Conservation (phyloP, 2,113 vertebrate species). For the Takifugu bimaculatus region DNA sequence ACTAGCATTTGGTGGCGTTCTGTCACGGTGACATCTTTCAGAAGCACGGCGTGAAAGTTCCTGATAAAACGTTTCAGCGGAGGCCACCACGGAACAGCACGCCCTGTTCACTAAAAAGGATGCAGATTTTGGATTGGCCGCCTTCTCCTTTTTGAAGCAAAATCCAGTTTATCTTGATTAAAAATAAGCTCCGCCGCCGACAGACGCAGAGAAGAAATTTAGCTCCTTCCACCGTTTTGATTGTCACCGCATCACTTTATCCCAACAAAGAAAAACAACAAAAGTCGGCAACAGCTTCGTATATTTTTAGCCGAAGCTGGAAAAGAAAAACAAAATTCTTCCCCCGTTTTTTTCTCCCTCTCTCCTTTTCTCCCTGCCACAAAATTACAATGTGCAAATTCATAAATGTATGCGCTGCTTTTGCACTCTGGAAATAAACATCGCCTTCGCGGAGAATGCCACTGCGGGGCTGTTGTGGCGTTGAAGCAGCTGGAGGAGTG, state of each 20-base stretch:
- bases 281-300: slow-evolving; percentile 40
- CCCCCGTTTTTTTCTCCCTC: slow-evolving; percentile 47
- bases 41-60: background rate
- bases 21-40: slow-evolving; percentile 10
- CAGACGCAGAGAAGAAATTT: background rate
- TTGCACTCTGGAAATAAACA: slow-evolving; percentile 71
- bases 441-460: slow-evolving; percentile 34
- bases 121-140: too few species aligned
- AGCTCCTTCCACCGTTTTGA: slow-evolving; percentile 19
- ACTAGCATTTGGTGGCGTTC: too few species aligned
- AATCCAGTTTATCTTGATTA: background rate
- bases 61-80: too few species aligned
- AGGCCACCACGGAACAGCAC: too few species aligned
- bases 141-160: too few species aligned
- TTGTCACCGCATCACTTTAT: slow-evolving; percentile 1
- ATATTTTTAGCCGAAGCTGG: slow-evolving; percentile 49
- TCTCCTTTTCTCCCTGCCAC: slow-evolving; percentile 57
- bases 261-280: slow-evolving; percentile 19
- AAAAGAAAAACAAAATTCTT: slow-evolving; percentile 58
- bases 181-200: background rate
- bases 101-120: too few species aligned
- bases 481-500: slow-evolving; percentile 27
- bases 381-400: slow-evolving; percentile 76
- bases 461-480: slow-evolving; percentile 12
- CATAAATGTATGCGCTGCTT: slow-evolving; percentile 65